A percentile compares a stretch with the other conserved stretches of the same genome.
phyloP scores from a whole-genome alignment of 1,140 invertebrate genomes.

The Conopomorpha cramerella region DNA sequence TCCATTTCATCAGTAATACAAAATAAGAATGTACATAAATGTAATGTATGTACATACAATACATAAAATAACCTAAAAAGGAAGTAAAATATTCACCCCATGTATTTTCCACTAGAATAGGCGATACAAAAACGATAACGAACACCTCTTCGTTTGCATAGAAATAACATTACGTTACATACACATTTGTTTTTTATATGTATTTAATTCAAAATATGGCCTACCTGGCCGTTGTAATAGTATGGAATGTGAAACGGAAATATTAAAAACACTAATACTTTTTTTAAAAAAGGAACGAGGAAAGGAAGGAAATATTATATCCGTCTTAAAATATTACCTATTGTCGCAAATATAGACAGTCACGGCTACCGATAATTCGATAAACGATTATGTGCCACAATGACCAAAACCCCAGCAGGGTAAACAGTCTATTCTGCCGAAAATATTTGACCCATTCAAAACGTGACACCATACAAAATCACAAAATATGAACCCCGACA shows the following conservation, averaged over 20 bases:
- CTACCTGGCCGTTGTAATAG: too few relatives aligned
- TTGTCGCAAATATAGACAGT: slow-evolving; percentile 45
- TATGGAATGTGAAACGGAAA: too few relatives aligned
- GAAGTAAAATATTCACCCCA: slow-evolving; percentile 23
- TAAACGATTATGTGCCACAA: slow-evolving; percentile 22
- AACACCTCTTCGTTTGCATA: slow-evolving; percentile 22
- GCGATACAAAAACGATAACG: slow-evolving; percentile 21
- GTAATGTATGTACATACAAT: slow-evolving; percentile 5
- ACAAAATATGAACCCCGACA: slow-evolving; percentile 48
- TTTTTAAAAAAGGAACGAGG: too few relatives aligned
- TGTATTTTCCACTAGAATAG: slow-evolving; percentile 17
- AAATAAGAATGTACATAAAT: slow-evolving; percentile 4
- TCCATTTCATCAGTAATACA: too few relatives aligned
- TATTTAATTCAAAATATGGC: too few relatives aligned
- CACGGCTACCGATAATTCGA: slow-evolving; percentile 28
- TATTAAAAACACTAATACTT: too few relatives aligned
- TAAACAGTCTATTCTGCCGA: slow-evolving; percentile 42
- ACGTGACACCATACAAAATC: slow-evolving; percentile 41
- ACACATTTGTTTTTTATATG: slow-evolving; percentile 2
- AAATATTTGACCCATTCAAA: slow-evolving; percentile 24
- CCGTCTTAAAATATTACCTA: slow-evolving; percentile 38
- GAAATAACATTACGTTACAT: slow-evolving; percentile 19
- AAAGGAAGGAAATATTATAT: slow-evolving; percentile 31
- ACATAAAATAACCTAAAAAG: too few relatives aligned
- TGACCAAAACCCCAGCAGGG: slow-evolving; percentile 33